These are phyloP conservation scores for Archaeoteleia sp. DNA, from an alignment of 2,888 invertebrate species.

Conservation along the genomic window DNA sequence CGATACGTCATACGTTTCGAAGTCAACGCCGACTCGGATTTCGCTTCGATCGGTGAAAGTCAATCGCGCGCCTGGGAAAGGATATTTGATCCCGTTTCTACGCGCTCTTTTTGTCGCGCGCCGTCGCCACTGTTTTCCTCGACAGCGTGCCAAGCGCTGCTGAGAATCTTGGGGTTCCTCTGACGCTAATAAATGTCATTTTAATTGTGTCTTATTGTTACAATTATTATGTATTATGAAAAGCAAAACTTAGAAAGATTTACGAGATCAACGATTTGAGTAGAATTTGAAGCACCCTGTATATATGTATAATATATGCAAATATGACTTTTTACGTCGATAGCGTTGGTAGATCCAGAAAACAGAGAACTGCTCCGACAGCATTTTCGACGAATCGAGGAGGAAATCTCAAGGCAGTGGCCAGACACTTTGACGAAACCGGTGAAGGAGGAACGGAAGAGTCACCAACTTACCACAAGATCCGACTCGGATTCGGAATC, in stretches of 20 bases:
- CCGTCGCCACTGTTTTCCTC: constrained; percentile 25
- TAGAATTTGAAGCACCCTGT: too few species aligned
- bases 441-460: constrained; percentile 16
- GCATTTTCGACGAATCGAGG: constrained; percentile 48
- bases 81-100: constrained; percentile 51
- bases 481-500: constrained; percentile 61
- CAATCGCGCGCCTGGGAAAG: constrained; percentile 36
- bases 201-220: too few species aligned
- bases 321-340: neutral
- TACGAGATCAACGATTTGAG: too few species aligned
- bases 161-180: neutral
- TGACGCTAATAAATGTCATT: neutral
- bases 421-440: constrained; percentile 39
- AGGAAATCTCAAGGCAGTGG: constrained; percentile 43
- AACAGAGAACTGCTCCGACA: constrained; percentile 43
- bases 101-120: constrained; percentile 21
- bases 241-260: too few species aligned
- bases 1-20: too few species aligned
- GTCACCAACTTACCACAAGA: too few species aligned
- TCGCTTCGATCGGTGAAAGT: constrained; percentile 54
- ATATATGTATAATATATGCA: constrained; percentile 4
- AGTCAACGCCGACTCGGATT: too few species aligned
- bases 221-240: too few species aligned
- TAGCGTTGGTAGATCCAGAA: constrained; percentile 43
- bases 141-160: constrained; percentile 17